phyloP scores from a whole-genome alignment of 2,113 vertebrate genomes.

The Lagenorhynchus albirostris region DNA sequence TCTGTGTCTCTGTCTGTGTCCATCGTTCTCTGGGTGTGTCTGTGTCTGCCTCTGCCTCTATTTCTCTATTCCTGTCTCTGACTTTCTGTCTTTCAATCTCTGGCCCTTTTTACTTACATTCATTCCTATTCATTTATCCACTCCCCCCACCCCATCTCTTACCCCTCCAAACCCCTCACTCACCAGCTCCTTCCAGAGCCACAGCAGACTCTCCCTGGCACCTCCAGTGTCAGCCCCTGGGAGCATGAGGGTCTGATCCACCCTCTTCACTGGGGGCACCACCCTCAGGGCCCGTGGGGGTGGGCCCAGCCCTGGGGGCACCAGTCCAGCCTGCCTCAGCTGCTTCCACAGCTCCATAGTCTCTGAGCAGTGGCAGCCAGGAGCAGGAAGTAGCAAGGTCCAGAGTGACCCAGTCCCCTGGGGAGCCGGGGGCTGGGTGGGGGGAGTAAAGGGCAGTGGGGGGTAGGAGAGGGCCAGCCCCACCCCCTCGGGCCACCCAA shows the following conservation, averaged over 20 bases:
- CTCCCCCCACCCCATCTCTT: neutral
- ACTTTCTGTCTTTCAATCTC: neutral
- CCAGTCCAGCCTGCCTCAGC: conserved; percentile 43
- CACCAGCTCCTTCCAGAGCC: conserved; percentile 72
- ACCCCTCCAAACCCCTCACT: neutral
- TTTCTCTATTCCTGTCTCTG: neutral
- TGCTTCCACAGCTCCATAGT: conserved; percentile 67
- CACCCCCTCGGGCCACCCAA: neutral
- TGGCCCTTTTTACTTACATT: neutral
- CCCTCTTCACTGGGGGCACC: neutral
- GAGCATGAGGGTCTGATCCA: neutral
- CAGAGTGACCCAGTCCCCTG: neutral
- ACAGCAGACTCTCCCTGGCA: conserved; percentile 42
- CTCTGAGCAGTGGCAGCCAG: neutral
- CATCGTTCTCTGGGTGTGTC: neutral
- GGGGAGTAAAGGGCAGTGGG: neutral
- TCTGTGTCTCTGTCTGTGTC: neutral
- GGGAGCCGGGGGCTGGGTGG: neutral
- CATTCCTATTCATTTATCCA: neutral
- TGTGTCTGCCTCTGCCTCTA: neutral
- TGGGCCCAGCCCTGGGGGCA: conserved; percentile 2
- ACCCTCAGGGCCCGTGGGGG: neutral
- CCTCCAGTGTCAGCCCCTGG: neutral
- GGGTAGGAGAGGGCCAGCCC: no score
- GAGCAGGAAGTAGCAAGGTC: conserved; percentile 59